phyloP scores from a whole-genome alignment of 2,888 invertebrate species.

The Chymomyza fuscimana region DNA sequence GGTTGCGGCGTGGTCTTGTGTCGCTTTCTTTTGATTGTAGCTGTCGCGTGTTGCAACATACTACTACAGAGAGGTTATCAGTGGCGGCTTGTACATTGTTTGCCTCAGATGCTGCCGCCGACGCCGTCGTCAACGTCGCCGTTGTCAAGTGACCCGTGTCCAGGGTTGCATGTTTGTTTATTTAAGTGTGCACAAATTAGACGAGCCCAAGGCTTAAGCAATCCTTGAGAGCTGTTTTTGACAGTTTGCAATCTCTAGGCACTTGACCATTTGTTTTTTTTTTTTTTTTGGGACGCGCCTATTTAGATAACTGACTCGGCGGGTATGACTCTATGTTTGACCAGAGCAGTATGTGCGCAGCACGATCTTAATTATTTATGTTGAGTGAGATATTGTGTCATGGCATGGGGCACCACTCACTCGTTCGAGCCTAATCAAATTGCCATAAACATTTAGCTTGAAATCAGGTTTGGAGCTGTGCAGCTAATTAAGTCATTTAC shows the following conservation, averaged over 20 bases:
- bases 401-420: neutral
- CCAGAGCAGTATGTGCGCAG: constrained; percentile 32
- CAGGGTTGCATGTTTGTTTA: constrained; percentile 59
- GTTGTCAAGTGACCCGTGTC: constrained; percentile 3
- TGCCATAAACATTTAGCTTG: constrained; percentile 54
- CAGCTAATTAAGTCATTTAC: constrained; percentile 69
- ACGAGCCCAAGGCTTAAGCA: constrained; percentile 29
- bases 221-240: neutral
- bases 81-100: neutral
- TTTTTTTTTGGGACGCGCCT: constrained; percentile 67
- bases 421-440: constrained; percentile 17
- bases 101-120: constrained; percentile 9
- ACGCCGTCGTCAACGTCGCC: neutral
- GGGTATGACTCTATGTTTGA: constrained; percentile 16
- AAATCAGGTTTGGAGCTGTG: constrained; percentile 26
- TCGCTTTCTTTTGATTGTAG: neutral
- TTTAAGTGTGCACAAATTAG: constrained; percentile 74
- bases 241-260: constrained; percentile 58
- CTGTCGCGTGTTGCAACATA: constrained; percentile 1
- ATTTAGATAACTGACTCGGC: constrained; percentile 63
- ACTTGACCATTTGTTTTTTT: constrained; percentile 65
- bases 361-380: constrained; percentile 55
- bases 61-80: constrained; percentile 6
- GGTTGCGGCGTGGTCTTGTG: neutral
- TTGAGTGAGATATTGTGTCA: constrained; percentile 66